Evolutionary conservation across 2,888 invertebrate species (phyloP).

Genomic region (Synanthedon formicaeformis): DNA sequence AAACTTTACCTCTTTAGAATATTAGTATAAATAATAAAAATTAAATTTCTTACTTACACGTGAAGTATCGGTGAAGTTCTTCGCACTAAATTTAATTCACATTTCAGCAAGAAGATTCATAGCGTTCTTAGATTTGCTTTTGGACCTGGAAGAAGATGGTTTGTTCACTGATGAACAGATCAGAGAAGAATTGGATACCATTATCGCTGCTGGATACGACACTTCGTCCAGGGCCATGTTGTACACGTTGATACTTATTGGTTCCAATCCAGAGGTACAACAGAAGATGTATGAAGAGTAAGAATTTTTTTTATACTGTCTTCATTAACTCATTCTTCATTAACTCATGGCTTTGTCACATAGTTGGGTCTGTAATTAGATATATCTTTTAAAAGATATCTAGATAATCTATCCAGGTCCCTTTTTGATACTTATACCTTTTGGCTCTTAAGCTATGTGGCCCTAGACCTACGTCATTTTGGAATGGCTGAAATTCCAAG

Average conservation of each 20-base stretch:
- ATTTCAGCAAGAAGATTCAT: constrained; percentile 17
- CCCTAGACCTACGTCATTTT: too few relatives aligned
- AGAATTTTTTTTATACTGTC: constrained; percentile 7
- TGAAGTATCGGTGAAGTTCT: too few relatives aligned
- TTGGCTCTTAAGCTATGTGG: too few relatives aligned
- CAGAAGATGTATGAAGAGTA: constrained; percentile 24
- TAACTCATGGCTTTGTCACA: neutral
- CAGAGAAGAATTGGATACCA: constrained; percentile 52
- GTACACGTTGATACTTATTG: constrained; percentile 31
- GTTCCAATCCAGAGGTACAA: constrained; percentile 34
- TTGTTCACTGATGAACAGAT: constrained; percentile 41
- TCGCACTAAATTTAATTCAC: too few relatives aligned
- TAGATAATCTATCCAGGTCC: too few relatives aligned
- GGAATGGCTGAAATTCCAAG: too few relatives aligned
- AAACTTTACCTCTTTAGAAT: too few relatives aligned
- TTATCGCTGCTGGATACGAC: constrained; percentile 55
- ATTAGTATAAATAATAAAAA: too few relatives aligned
- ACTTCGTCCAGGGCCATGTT: constrained; percentile 32
- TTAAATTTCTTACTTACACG: too few relatives aligned
- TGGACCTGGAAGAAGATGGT: constrained; percentile 35
- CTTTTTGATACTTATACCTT: too few relatives aligned
- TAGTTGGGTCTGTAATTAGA: too few relatives aligned
- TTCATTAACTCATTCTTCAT: neutral
- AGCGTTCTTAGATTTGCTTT: constrained; percentile 46
- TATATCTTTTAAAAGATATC: too few relatives aligned